These are phyloP conservation scores for Ceramica pisi DNA, from an alignment of 2,888 invertebrate genomes.

Conservation along the genomic window DNA sequence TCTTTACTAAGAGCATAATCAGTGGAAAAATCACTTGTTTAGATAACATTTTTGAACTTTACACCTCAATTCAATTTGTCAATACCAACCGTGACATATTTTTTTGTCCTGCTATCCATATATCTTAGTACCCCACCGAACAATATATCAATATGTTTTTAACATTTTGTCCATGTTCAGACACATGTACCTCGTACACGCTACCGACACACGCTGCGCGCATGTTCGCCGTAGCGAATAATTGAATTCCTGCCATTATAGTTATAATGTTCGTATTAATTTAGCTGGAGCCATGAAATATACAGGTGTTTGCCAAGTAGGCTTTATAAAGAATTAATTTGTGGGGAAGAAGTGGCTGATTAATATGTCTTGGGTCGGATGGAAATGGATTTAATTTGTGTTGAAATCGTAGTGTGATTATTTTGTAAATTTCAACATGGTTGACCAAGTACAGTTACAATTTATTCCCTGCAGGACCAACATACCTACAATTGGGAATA, in stretches of 20 bases:
- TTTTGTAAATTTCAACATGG: background rate
- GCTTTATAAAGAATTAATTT: constrained; percentile 46
- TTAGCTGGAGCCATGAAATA: constrained; percentile 57
- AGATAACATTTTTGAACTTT: background rate
- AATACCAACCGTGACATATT: constrained; percentile 17
- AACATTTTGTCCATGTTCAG: constrained; percentile 60
- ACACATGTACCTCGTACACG: constrained; percentile 64
- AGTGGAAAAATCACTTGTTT: too few relatives aligned
- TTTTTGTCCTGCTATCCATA: constrained; percentile 28
- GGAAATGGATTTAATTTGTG: constrained; percentile 48
- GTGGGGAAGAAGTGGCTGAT: constrained; percentile 34
- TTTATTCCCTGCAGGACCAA: background rate
- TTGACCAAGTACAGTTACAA: background rate
- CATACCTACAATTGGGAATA: background rate
- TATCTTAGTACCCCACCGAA: constrained; percentile 49
- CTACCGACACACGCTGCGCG: constrained; percentile 69
- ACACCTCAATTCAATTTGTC: constrained; percentile 19
- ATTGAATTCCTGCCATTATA: constrained; percentile 69
- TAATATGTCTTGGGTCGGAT: constrained; percentile 44
- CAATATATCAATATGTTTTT: constrained; percentile 61
- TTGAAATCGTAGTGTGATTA: background rate
- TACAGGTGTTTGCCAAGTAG: constrained; percentile 48
- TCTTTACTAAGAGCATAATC: too few relatives aligned
- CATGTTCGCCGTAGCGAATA: constrained; percentile 55
- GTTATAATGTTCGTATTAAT: constrained; percentile 67